Conservation (phyloP, 2,888 invertebrate genomes). For the Cheilosia soror region DNA sequence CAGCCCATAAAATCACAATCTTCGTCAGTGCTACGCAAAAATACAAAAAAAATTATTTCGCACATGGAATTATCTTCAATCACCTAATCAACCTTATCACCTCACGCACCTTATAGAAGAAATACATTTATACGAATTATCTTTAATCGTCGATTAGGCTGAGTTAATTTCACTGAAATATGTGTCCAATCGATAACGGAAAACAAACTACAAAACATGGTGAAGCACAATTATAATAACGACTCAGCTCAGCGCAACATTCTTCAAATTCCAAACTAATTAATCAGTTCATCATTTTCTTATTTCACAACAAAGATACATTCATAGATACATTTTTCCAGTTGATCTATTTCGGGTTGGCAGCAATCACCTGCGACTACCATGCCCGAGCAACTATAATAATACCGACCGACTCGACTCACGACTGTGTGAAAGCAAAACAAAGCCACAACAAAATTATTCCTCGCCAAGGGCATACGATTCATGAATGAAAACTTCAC, state of each 20-base stretch:
- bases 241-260: background rate
- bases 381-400: slow-evolving; percentile 17
- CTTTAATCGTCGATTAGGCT: slow-evolving; percentile 23
- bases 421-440: slow-evolving; percentile 19
- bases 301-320: background rate
- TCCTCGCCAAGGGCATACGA: slow-evolving; percentile 13
- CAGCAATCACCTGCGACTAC: background rate
- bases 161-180: background rate
- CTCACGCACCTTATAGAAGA: slow-evolving; percentile 12
- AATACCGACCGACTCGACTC: background rate
- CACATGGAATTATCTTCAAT: background rate
- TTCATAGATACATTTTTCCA: background rate
- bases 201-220: background rate
- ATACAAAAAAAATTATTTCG: background rate
- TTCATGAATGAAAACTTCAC: slow-evolving; percentile 66
- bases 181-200: background rate
- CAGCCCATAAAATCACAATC: background rate
- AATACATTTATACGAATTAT: background rate
- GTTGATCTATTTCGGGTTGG: slow-evolving; percentile 3
- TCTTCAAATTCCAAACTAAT: slow-evolving; percentile 29
- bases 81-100: slow-evolving; percentile 28
- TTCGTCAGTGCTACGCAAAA: background rate
- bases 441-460: slow-evolving; percentile 30
- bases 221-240: background rate
- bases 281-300: slow-evolving; percentile 24